phyloP scores from a whole-genome alignment of 2,113 vertebrate species.

The Saccopteryx leptura region DNA sequence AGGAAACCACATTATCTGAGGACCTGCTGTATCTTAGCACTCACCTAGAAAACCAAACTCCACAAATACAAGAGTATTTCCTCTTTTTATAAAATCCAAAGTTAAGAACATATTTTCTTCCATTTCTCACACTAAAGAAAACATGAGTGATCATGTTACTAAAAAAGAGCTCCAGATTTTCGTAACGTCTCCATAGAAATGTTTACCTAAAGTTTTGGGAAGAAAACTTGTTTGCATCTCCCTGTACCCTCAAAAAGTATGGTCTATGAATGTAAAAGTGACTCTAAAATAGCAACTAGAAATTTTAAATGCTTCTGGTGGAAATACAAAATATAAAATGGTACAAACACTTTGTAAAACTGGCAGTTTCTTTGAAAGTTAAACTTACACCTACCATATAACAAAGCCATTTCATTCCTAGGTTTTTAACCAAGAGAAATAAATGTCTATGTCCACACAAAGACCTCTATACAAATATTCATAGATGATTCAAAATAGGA shows the following conservation, averaged over 20 bases:
- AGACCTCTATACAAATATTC: neutral
- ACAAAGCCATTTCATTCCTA: neutral
- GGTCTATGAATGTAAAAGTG: neutral
- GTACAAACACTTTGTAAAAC: constrained; percentile 53
- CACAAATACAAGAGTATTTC: constrained; percentile 25
- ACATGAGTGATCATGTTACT: neutral
- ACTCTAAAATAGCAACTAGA: constrained; percentile 37
- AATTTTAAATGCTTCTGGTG: neutral
- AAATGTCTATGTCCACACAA: constrained; percentile 39
- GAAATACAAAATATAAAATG: constrained; percentile 37
- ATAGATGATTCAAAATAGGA: constrained; percentile 1
- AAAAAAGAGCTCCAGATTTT: constrained; percentile 40
- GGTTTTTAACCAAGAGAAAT: constrained; percentile 43
- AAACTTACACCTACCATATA: neutral
- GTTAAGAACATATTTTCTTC: constrained; percentile 55
- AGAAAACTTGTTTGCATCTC: constrained; percentile 5
- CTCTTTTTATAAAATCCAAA: constrained; percentile 43
- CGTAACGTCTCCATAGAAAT: constrained; percentile 48
- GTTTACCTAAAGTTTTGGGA: constrained; percentile 27
- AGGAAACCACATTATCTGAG: neutral
- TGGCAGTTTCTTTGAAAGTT: constrained; percentile 2
- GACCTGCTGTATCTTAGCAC: neutral
- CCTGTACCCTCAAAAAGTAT: constrained; percentile 3
- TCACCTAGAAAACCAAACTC: constrained; percentile 55
- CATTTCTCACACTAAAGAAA: constrained; percentile 24